phyloP scores from a whole-genome alignment of 2,797 vertebrate genomes.

The Anguilla pacifica region DNA sequence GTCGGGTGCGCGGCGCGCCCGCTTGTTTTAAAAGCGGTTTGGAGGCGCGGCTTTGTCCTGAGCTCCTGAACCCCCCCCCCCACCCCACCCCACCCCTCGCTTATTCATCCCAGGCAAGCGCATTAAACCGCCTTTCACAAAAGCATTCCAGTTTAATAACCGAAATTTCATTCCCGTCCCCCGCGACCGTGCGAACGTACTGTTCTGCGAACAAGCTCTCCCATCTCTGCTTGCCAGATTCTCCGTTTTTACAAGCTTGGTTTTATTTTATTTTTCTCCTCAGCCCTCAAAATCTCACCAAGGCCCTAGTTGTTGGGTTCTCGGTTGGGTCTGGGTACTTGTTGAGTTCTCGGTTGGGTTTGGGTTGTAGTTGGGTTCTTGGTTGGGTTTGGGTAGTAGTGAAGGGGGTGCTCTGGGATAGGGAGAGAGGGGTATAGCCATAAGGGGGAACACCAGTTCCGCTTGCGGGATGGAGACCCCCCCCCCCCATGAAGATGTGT shows the following conservation, averaged over 20 bases:
- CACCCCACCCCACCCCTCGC: background rate
- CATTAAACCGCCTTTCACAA: background rate
- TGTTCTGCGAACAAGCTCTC: conserved; percentile 52
- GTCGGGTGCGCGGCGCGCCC: background rate
- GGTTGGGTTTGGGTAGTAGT: background rate
- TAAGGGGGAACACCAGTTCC: no score
- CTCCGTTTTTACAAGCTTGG: conserved; percentile 70
- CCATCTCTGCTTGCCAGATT: conserved; percentile 53
- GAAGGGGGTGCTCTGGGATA: no score
- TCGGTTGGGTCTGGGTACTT: background rate
- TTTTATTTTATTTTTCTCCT: conserved; percentile 64
- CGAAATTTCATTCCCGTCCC: background rate
- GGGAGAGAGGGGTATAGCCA: no score
- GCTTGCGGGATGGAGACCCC: no score
- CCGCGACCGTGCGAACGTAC: background rate
- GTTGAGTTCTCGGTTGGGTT: no score
- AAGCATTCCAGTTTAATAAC: conserved; percentile 21
- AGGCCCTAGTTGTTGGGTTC: background rate
- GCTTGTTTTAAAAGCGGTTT: background rate
- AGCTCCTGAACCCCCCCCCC: background rate
- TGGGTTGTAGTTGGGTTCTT: background rate
- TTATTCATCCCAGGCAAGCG: background rate
- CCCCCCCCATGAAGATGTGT: no score
- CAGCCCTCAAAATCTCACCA: conserved; percentile 33
- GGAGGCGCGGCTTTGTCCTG: background rate